Evolutionary conservation across 2,797 vertebrate species (phyloP), one percentile per base, ranked within the genome.

Genomic region (Acipenser transmontanus): DNA sequence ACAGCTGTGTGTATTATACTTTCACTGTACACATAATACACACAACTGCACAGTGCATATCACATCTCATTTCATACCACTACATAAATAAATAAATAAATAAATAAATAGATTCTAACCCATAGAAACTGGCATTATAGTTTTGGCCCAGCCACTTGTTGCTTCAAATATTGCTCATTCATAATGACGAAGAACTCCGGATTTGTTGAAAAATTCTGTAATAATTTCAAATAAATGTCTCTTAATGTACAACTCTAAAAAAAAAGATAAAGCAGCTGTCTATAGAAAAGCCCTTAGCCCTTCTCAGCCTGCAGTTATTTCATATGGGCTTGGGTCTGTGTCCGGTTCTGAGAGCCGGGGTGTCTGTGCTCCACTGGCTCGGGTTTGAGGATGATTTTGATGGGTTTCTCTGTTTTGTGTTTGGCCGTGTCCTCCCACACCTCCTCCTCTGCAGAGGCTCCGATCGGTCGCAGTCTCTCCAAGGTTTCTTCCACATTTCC

Each of bases 311-410:
- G 17, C 63, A 62, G 62, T 78, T 84, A 89, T n/a, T 84, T 69
- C 69, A 81, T 72, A 0, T 80, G 80, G 10, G 83, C 85, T 66
- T 84, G 77, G 76, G 73, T 80, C 63, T 73, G 80, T 64, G 77
- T 7, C 0, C 67, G 20, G 51, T 85, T 81, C 69, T 72, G 76
- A 67, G 78, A 79, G 6, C 80, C 81, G 6, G 73, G 75, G 61
- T 82, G 80, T 71, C 71, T 11, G 72, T 11, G 72, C 70, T n/a
- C 14, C 81, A 79, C 57, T 81, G 54, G 76, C 12, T 88, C 81
- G 69, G 87, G 74, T 68, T 87, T 81, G 78, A 92, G 85, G 74
- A 85, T 65, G 73, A 89, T 89, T 72, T 90, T 87, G 61, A 89
- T 76, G 0, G 88, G 78, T 68, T 83, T 80, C 69, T 87, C 87